phyloP scores from a whole-genome alignment of 1,140 invertebrate species.

The Cyrtorhinus lividipennis region DNA sequence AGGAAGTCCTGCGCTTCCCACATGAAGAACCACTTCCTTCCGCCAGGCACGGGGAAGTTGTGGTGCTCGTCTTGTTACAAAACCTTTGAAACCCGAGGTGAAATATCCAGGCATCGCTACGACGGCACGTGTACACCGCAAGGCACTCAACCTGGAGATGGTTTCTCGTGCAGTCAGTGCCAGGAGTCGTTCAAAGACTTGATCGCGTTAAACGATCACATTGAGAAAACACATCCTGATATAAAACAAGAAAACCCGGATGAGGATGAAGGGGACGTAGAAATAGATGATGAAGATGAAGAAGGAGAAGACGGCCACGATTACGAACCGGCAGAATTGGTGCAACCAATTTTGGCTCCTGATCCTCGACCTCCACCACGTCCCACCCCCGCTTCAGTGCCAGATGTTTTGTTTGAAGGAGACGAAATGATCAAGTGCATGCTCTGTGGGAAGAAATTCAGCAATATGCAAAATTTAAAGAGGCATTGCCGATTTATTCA shows the following conservation, averaged over 20 bases:
- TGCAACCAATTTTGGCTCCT: too few species aligned
- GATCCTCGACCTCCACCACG: too few species aligned
- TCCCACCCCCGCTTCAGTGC: neutral
- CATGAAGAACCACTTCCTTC: constrained; percentile 10
- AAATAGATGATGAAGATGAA: neutral
- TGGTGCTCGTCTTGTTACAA: constrained; percentile 5
- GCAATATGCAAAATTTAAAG: neutral
- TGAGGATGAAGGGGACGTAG: neutral
- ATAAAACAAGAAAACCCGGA: neutral
- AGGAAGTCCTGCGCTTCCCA: neutral
- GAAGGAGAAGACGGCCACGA: neutral
- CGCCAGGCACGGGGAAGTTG: constrained; percentile 1
- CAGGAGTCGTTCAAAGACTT: constrained; percentile 1
- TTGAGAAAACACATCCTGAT: neutral
- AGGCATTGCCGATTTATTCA: neutral
- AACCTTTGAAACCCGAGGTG: constrained; percentile 1
- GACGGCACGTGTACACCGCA: neutral
- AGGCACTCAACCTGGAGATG: neutral
- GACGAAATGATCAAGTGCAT: neutral
- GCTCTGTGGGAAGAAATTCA: neutral
- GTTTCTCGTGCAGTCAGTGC: neutral
- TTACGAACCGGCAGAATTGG: too few species aligned
- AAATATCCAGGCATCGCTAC: neutral
- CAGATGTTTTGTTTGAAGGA: neutral
- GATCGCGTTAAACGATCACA: neutral